These are phyloP conservation scores for Carassius auratus DNA, from an alignment of 2,113 vertebrate genomes.

Conservation along the genomic window DNA sequence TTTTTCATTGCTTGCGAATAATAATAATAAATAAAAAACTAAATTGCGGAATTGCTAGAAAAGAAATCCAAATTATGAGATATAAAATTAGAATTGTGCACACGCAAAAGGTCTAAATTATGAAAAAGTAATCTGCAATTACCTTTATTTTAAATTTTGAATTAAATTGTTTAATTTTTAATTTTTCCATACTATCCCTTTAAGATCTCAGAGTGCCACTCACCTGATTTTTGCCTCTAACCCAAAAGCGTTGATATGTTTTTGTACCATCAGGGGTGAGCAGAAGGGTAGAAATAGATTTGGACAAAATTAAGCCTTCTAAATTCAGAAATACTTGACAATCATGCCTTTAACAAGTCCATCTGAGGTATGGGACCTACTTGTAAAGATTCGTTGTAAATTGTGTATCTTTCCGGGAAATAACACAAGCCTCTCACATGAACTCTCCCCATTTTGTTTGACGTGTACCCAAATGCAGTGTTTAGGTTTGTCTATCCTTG, in stretches of 20 bases:
- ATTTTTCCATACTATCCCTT: background rate
- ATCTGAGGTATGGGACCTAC: slow-evolving; percentile 38
- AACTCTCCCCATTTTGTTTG: slow-evolving; percentile 52
- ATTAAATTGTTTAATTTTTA: no score
- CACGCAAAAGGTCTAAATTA: background rate
- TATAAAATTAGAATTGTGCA: no score
- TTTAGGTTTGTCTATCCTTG: slow-evolving; percentile 53
- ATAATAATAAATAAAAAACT: no score
- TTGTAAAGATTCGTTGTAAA: slow-evolving; percentile 46
- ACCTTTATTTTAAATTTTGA: background rate
- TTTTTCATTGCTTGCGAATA: no score
- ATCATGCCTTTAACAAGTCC: slow-evolving; percentile 17
- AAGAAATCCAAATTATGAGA: no score
- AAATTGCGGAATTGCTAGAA: no score
- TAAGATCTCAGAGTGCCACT: background rate
- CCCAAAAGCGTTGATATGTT: slow-evolving; percentile 1
- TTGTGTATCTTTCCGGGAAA: slow-evolving; percentile 56
- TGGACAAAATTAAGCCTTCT: slow-evolving; percentile 10
- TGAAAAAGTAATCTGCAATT: no score
- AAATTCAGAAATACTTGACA: background rate
- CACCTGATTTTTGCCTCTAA: background rate
- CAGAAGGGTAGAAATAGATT: slow-evolving; percentile 34
- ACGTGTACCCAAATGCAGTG: slow-evolving; percentile 50
- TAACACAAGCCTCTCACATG: slow-evolving; percentile 50
- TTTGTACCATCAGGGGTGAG: slow-evolving; percentile 13